Evolutionary conservation across 2,888 invertebrate genomes (phyloP).

Genomic region (Nematopogon swammerdamellus): DNA sequence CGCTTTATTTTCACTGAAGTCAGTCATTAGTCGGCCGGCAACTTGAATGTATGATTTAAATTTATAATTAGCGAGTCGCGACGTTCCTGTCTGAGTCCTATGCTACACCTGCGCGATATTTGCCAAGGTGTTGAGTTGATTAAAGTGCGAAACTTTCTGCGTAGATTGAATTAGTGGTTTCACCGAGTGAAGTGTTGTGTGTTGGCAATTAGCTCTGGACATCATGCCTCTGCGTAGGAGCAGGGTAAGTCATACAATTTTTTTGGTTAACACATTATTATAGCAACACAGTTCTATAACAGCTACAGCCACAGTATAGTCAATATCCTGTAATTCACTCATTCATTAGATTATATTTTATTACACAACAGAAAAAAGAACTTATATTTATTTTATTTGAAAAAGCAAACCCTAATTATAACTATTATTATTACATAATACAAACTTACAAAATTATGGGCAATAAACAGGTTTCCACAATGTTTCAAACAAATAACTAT

Average conservation of each 20-base stretch:
- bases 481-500: too few relatives aligned
- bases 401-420: too few relatives aligned
- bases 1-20: conserved; percentile 42
- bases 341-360: conserved; percentile 2
- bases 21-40: conserved; percentile 41
- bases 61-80: not conserved
- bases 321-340: not conserved
- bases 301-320: too few relatives aligned
- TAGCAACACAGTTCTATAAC: too few relatives aligned
- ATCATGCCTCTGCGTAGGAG: conserved; percentile 45
- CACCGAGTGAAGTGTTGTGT: not conserved
- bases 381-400: conserved; percentile 2
- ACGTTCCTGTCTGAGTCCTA: not conserved
- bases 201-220: not conserved
- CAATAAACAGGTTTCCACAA: too few relatives aligned
- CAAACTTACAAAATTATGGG: too few relatives aligned
- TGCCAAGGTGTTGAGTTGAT: not conserved
- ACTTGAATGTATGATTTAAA: conserved; percentile 18
- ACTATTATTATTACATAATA: too few relatives aligned
- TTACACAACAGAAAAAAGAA: not conserved
- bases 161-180: not conserved
- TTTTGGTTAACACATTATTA: conserved; percentile 1
- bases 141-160: not conserved
- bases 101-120: not conserved
- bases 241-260: conserved; percentile 27